These are phyloP conservation scores for Bergia sp. DNA, from an alignment of 92 coral and sea anemone genomes.

Conservation along the genomic window DNA sequence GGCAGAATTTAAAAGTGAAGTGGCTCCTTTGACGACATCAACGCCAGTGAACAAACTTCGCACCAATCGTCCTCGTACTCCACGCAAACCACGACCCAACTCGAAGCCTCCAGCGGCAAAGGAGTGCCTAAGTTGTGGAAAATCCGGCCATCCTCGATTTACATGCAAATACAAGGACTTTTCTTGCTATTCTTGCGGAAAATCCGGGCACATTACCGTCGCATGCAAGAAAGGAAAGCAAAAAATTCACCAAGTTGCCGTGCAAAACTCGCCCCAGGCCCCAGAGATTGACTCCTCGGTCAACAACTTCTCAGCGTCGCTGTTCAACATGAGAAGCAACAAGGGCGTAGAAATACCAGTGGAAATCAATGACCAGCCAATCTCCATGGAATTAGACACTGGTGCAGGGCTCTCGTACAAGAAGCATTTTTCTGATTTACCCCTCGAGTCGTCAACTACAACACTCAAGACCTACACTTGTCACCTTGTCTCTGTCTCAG, in stretches of 20 bases:
- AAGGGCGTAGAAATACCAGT: slow-evolving; percentile 56
- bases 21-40: neutral
- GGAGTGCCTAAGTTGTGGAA: slow-evolving; percentile 31
- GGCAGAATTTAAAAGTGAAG: neutral
- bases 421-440: slow-evolving; percentile 47
- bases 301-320: slow-evolving; percentile 39
- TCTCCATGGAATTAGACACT: slow-evolving; percentile 63
- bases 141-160: slow-evolving; percentile 25
- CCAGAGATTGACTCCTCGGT: slow-evolving; percentile 30
- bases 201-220: slow-evolving; percentile 14
- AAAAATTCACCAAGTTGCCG: slow-evolving; percentile 24
- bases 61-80: slow-evolving; percentile 15
- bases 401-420: slow-evolving; percentile 56
- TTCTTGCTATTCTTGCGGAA: slow-evolving; percentile 40
- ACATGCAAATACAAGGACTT: slow-evolving; percentile 24
- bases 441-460: slow-evolving; percentile 55
- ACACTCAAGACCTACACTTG: slow-evolving; percentile 58
- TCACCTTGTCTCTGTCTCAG: slow-evolving; percentile 47
- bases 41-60: slow-evolving; percentile 10
- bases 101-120: neutral
- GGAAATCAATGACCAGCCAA: slow-evolving; percentile 39
- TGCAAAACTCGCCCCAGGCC: slow-evolving; percentile 34
- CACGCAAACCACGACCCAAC: slow-evolving; percentile 20
- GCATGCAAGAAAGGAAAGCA: slow-evolving; percentile 30
- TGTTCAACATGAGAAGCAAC: slow-evolving; percentile 36